Evolutionary conservation across 2,113 vertebrate species (phyloP).

Genomic region (Hippocampus abdominalis): DNA sequence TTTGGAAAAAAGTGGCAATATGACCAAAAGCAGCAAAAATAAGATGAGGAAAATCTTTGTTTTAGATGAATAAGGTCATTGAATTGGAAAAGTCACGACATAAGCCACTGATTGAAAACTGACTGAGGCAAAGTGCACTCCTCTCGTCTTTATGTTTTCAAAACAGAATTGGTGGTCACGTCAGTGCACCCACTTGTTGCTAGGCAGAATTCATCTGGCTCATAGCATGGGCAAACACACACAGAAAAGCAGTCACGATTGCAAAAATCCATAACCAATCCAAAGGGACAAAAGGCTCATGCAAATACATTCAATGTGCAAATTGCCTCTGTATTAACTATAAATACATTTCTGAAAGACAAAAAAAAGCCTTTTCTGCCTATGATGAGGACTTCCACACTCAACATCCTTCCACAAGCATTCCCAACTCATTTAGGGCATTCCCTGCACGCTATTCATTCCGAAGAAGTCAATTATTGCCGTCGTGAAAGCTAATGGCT

Average conservation of each 20-base stretch:
- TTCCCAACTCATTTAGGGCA: neutral
- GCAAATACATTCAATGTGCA: neutral
- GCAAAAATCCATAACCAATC: no score
- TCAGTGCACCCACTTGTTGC: neutral
- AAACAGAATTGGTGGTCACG: neutral
- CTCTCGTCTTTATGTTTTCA: neutral
- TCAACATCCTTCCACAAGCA: neutral
- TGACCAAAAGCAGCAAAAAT: no score
- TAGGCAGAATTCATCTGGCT: neutral
- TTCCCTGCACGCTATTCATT: neutral
- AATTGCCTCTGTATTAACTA: neutral
- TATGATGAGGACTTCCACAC: neutral
- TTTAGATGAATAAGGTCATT: no score
- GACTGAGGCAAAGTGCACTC: neutral
- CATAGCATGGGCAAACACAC: no score
- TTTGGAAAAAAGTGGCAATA: no score
- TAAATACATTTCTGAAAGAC: neutral
- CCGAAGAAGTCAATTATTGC: neutral
- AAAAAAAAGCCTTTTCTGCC: neutral
- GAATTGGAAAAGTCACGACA: no score
- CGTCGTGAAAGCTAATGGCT: neutral
- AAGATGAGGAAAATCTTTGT: no score
- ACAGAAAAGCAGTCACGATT: no score
- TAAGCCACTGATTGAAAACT: neutral
- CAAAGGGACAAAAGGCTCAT: neutral